Percentiles rank a stretch among this genome's conserved stretches.
These are phyloP conservation scores for Drosophila murphyi DNA, from an alignment of 1,140 invertebrate species.

Conservation along the genomic window DNA sequence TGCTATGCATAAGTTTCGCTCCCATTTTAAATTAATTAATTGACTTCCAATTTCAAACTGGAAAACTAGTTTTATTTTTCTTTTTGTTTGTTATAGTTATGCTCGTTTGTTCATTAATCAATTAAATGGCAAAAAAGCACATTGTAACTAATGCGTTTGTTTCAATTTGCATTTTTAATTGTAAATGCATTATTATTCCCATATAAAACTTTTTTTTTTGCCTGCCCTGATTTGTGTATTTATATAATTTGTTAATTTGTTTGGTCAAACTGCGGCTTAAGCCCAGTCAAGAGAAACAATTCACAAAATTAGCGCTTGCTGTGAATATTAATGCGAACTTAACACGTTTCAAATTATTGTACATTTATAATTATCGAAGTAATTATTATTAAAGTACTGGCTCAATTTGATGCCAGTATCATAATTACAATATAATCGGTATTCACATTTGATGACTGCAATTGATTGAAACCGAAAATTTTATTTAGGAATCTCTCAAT, in stretches of 20 bases:
- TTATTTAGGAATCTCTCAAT: too few species aligned
- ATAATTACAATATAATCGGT: too few species aligned
- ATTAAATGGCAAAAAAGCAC: conserved; percentile 43
- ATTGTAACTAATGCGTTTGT: conserved; percentile 9
- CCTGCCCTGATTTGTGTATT: conserved; percentile 7
- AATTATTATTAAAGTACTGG: conserved; percentile 3
- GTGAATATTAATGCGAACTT: conserved; percentile 22
- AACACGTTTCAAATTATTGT: conserved; percentile 9
- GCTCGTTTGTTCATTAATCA: conserved; percentile 53
- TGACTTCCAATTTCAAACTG: conserved; percentile 58
- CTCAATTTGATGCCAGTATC: neutral
- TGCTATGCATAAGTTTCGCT: conserved; percentile 53
- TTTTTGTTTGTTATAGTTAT: conserved; percentile 5
- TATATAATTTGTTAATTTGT: conserved; percentile 23
- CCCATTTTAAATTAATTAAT: conserved; percentile 67
- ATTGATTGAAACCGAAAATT: too few species aligned
- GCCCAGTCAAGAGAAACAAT: conserved; percentile 9
- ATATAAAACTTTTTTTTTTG: conserved; percentile 6
- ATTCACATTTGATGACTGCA: too few species aligned
- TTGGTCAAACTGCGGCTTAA: neutral
- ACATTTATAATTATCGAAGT: conserved; percentile 11
- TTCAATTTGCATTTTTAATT: conserved; percentile 64
- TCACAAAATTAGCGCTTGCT: conserved; percentile 26
- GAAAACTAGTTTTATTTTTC: conserved; percentile 23
- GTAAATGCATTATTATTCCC: conserved; percentile 16